Evolutionary conservation across 1,140 invertebrate species (phyloP).

Genomic region (Drosophila neocordata): DNA sequence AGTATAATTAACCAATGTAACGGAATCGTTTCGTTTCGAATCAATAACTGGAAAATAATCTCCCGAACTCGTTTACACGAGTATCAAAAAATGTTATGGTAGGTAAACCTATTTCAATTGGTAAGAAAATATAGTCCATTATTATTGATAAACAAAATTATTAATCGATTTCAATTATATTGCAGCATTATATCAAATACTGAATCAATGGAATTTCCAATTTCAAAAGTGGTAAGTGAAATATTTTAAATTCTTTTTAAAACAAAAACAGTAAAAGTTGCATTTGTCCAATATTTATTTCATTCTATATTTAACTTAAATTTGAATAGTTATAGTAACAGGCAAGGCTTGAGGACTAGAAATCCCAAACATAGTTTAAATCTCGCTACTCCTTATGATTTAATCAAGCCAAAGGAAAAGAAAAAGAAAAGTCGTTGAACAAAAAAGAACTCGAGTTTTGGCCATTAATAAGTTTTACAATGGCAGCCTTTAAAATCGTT

Average conservation of each 20-base stretch:
- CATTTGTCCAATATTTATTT: background rate
- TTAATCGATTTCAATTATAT: background rate
- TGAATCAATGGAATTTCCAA: background rate
- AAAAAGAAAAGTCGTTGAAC: background rate
- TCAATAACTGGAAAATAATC: background rate
- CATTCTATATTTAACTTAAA: too few species aligned
- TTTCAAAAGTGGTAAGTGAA: too few species aligned
- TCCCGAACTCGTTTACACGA: too few species aligned
- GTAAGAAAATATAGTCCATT: background rate
- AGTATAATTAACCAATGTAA: background rate
- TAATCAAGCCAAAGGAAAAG: background rate
- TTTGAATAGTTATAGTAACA: too few species aligned
- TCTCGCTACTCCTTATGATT: too few species aligned
- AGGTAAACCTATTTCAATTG: background rate
- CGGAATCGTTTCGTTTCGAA: background rate
- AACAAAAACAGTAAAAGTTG: background rate
- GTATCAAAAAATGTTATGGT: too few species aligned
- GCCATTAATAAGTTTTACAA: conserved; percentile 31
- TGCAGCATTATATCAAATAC: background rate
- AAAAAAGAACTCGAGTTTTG: background rate
- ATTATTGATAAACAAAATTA: background rate
- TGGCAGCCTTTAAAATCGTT: conserved; percentile 13
- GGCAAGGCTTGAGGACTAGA: too few species aligned
- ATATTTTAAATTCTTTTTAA: too few species aligned
- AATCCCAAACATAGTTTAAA: too few species aligned